Percentiles rank a stretch among this genome's conserved stretches.
phyloP scores from a whole-genome alignment of 2,113 vertebrate genomes.

The Psephotus haematonotus region DNA sequence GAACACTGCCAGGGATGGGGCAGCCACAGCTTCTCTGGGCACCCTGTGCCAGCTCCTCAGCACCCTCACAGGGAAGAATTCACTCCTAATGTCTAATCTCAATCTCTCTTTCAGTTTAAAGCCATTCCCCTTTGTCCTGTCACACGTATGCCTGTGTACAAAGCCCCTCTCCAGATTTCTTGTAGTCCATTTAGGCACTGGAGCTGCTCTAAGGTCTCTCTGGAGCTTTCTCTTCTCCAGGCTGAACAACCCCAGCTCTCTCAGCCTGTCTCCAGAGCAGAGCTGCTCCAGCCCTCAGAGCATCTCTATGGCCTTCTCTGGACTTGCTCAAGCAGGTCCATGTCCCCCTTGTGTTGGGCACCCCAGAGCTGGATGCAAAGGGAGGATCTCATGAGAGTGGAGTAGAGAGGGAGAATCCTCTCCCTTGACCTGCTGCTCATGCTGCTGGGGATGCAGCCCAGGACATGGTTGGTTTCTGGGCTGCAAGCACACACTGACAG shows the following conservation, averaged over 20 bases:
- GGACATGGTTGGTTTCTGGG: background rate
- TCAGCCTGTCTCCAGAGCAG: background rate
- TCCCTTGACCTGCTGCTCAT: background rate
- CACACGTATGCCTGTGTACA: background rate
- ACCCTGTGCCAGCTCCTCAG: rapidly evolving
- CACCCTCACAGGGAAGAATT: background rate
- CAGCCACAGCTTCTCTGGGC: background rate
- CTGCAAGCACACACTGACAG: background rate
- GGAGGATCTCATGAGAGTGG: background rate
- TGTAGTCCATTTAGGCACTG: background rate
- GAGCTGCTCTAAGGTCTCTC: background rate
- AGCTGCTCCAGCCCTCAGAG: background rate
- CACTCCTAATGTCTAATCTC: background rate
- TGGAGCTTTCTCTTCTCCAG: background rate
- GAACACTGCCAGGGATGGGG: background rate
- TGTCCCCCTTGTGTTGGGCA: background rate
- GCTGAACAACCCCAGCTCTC: background rate
- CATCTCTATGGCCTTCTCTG: background rate
- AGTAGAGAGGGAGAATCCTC: background rate
- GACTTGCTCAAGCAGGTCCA: background rate
- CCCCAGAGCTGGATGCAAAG: background rate
- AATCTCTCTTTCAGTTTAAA: background rate
- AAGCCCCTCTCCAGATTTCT: background rate
- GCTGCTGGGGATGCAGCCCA: background rate
- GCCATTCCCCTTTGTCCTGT: background rate